phyloP scores from a whole-genome alignment of 2,888 invertebrate genomes.

The Bhutanitis thaidina region DNA sequence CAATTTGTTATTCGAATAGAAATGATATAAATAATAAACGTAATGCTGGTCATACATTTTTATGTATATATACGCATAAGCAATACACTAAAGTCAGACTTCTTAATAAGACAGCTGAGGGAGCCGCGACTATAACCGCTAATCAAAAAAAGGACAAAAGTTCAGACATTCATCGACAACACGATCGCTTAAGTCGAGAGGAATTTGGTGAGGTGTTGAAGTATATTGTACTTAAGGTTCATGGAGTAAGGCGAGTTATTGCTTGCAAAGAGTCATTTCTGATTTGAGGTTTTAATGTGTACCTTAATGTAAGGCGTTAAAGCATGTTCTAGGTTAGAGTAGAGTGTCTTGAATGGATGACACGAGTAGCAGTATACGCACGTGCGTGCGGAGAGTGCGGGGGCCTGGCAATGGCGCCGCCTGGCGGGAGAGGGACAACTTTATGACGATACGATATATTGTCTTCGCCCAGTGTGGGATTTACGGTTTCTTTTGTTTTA shows the following conservation, averaged over 20 bases:
- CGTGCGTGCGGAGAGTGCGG: constrained; percentile 60
- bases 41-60: not conserved
- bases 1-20: too few species aligned
- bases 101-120: constrained; percentile 48
- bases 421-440: constrained; percentile 70
- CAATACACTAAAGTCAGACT: constrained; percentile 35
- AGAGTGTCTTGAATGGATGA: constrained; percentile 40
- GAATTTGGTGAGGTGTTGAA: constrained; percentile 52
- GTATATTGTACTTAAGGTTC: constrained; percentile 62
- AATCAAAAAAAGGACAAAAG: constrained; percentile 72
- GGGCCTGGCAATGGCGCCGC: constrained; percentile 60
- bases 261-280: constrained; percentile 46
- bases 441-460: constrained; percentile 72
- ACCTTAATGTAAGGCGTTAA: constrained; percentile 46
- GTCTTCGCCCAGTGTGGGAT: constrained; percentile 71
- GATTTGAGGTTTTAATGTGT: constrained; percentile 34
- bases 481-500: constrained; percentile 68
- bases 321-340: constrained; percentile 44
- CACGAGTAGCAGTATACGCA: constrained; percentile 60
- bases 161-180: constrained; percentile 68
- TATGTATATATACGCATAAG: constrained; percentile 6
- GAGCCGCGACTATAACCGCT: constrained; percentile 61
- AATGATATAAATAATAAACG: too few species aligned
- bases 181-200: constrained; percentile 51
- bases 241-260: constrained; percentile 64